phyloP scores from a whole-genome alignment of 2,888 invertebrate species.

The Automeris io region DNA sequence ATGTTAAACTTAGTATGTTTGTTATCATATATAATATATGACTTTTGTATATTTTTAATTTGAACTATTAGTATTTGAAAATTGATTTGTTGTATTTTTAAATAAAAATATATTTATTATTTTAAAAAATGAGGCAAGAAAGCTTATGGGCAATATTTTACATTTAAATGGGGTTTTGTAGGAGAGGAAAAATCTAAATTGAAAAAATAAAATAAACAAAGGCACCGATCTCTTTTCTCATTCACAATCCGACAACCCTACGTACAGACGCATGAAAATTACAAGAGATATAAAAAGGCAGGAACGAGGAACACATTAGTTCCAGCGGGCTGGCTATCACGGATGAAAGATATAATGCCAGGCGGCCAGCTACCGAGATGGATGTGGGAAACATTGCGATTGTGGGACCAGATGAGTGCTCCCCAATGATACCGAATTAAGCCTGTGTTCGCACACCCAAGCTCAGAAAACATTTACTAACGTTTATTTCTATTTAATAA shows the following conservation, averaged over 20 bases:
- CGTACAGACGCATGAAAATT: constrained; percentile 30
- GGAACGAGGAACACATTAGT: constrained; percentile 47
- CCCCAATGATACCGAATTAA: background rate
- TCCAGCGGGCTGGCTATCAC: constrained; percentile 45
- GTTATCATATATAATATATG: too few species aligned
- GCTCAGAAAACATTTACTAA: too few species aligned
- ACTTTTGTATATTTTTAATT: too few species aligned
- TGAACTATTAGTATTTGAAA: too few species aligned
- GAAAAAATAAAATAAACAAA: background rate
- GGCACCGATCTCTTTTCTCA: background rate
- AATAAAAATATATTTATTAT: too few species aligned
- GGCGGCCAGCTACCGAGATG: constrained; percentile 30
- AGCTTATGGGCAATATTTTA: too few species aligned
- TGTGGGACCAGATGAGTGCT: constrained; percentile 8
- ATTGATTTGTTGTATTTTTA: too few species aligned
- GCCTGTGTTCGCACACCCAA: background rate
- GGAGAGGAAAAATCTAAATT: constrained; percentile 14
- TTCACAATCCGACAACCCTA: constrained; percentile 4
- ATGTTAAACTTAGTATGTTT: too few species aligned
- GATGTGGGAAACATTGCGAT: constrained; percentile 34
- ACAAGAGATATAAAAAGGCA: constrained; percentile 28
- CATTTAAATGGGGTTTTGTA: constrained; percentile 34
- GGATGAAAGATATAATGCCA: constrained; percentile 41
- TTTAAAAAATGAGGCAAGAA: too few species aligned
- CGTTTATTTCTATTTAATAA: too few species aligned